Evolutionary conservation across 2,888 invertebrate genomes (phyloP).

Genomic region (Calliscelio sp.): DNA sequence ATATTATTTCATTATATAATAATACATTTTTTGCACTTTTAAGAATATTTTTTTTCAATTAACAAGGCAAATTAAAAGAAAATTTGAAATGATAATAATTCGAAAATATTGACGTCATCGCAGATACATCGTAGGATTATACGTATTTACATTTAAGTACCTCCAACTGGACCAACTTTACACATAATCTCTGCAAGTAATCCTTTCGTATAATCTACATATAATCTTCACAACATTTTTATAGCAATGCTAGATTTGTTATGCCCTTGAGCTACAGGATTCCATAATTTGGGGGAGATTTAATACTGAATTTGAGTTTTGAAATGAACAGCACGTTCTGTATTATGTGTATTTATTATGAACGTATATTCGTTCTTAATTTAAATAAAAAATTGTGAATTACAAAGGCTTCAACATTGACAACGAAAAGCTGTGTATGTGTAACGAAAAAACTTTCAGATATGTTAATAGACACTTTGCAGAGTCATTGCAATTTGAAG

Average conservation of each 20-base stretch:
- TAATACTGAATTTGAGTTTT: slow-evolving; percentile 17
- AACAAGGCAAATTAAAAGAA: too few relatives aligned
- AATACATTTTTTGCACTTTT: too few relatives aligned
- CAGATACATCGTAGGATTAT: slow-evolving; percentile 15
- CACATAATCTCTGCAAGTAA: slow-evolving; percentile 41
- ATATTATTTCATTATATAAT: too few relatives aligned
- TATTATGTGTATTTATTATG: slow-evolving; percentile 51
- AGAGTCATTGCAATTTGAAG: too few relatives aligned
- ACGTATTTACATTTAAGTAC: slow-evolving; percentile 45
- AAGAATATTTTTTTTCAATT: too few relatives aligned
- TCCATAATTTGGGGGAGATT: slow-evolving; percentile 24
- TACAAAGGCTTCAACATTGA: too few relatives aligned
- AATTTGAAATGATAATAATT: background rate
- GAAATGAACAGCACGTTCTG: slow-evolving; percentile 43
- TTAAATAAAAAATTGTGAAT: too few relatives aligned
- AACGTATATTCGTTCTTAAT: slow-evolving; percentile 34
- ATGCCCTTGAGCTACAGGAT: slow-evolving; percentile 37
- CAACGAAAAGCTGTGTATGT: too few relatives aligned
- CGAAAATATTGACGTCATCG: background rate
- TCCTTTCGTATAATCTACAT: slow-evolving; percentile 41
- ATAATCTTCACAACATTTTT: slow-evolving; percentile 54
- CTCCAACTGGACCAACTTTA: slow-evolving; percentile 32
- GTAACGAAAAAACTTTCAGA: too few relatives aligned
- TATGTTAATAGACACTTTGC: too few relatives aligned
- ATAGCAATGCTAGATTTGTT: slow-evolving; percentile 47